These are phyloP conservation scores for Calycopis cecrops DNA, from an alignment of 1,140 invertebrate genomes.

Conservation along the genomic window DNA sequence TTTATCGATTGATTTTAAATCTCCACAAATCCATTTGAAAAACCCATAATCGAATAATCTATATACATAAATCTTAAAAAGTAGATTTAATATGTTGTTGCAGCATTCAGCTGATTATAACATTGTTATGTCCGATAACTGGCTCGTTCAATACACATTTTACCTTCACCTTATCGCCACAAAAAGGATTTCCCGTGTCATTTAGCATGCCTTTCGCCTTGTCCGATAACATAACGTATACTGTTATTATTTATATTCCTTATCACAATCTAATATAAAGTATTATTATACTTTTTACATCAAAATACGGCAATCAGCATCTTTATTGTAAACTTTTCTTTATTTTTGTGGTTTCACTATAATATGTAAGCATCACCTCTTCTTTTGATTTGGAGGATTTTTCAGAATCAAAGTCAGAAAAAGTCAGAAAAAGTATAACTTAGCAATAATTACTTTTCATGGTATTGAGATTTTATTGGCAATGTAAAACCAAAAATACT, in stretches of 20 bases:
- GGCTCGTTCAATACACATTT: slow-evolving; percentile 21
- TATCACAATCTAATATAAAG: not conserved
- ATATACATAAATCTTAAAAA: too few relatives aligned
- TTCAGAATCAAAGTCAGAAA: too few relatives aligned
- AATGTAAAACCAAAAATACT: too few relatives aligned
- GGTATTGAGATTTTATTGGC: too few relatives aligned
- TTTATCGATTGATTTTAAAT: too few relatives aligned
- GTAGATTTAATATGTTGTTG: too few relatives aligned
- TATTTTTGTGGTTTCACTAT: not conserved
- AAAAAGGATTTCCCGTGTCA: slow-evolving; percentile 37
- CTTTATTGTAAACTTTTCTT: not conserved
- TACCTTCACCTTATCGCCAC: slow-evolving; percentile 54
- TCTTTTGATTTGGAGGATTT: too few relatives aligned
- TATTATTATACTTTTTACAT: slow-evolving; percentile 2
- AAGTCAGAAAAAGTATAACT: too few relatives aligned
- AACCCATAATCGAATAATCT: too few relatives aligned
- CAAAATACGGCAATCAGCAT: not conserved
- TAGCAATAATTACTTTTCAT: too few relatives aligned
- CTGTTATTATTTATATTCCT: slow-evolving; percentile 13
- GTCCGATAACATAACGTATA: not conserved
- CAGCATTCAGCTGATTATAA: not conserved
- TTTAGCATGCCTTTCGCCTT: slow-evolving; percentile 24
- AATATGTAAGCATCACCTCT: not conserved
- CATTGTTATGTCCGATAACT: slow-evolving; percentile 5
- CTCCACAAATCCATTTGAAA: too few relatives aligned